Percentiles rank a stretch among this genome's conserved stretches.
These are phyloP conservation scores for Falco peregrinus DNA, from an alignment of 2,797 vertebrate genomes.

Conservation along the genomic window DNA sequence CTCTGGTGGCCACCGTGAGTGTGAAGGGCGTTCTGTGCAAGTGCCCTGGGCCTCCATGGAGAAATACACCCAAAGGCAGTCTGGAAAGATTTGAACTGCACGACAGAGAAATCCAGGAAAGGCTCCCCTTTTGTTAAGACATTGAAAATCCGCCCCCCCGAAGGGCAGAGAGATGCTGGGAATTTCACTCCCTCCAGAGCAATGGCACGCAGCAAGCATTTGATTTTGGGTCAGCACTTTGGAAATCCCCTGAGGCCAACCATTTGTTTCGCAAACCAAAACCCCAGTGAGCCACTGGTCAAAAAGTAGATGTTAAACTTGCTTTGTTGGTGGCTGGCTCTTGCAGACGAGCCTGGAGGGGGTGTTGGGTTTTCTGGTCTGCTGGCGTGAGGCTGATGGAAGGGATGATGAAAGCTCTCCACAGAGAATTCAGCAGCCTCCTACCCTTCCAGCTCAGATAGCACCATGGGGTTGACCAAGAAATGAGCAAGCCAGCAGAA, in stretches of 20 bases:
- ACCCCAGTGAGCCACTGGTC: neutral
- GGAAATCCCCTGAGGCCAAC: neutral
- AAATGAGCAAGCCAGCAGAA: neutral
- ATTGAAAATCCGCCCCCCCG: neutral
- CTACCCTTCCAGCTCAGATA: neutral
- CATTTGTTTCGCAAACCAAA: neutral
- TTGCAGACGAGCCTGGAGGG: neutral
- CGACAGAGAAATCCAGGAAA: neutral
- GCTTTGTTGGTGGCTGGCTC: neutral
- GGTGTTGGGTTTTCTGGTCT: neutral
- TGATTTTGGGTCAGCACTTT: fast-evolving
- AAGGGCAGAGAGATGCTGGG: fast-evolving
- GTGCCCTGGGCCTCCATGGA: neutral
- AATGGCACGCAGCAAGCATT: fast-evolving
- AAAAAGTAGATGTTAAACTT: fast-evolving
- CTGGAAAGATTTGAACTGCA: neutral
- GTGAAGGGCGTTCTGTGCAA: fast-evolving
- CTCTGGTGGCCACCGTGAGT: neutral
- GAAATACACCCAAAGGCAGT: neutral
- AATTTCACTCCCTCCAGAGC: neutral
- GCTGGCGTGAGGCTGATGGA: neutral
- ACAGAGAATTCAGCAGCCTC: neutral
- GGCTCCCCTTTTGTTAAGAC: neutral
- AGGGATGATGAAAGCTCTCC: neutral
- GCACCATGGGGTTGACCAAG: neutral